Evolutionary conservation across 2,888 invertebrate genomes (phyloP), one percentile per base, ranked within the genome.

Genomic region (Asteroscopus sphinx): DNA sequence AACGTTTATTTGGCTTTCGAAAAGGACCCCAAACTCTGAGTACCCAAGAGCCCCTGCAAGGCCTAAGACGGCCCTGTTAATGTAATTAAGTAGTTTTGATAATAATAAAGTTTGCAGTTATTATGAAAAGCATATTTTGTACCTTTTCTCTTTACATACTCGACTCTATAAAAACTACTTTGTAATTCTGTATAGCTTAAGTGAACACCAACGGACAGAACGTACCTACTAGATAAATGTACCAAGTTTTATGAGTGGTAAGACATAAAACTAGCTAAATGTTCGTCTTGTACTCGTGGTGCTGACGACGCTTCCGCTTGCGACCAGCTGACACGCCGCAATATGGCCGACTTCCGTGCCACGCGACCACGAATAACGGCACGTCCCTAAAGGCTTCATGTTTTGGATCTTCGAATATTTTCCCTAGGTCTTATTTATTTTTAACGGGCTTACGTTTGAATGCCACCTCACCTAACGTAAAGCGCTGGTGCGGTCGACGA

Each of bases 181-280:
- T 58, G 54, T 72, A 58, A 57, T 68, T 42, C 42, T 68, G 33
- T 54, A 58, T 56, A 45, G 42, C n/a, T 54, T 70, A 68, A 68
- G 66, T 65, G 71, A 65, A 68, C 66, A 65, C 41, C 37, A 47
- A 74, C 68, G 74, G 51, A 68, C 68, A 65, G 68, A 73, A 65
- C 67, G 71, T 71, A 81, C 67, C 70, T 71, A 81, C 67, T 73
- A 77, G 77, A 80, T 68, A 81, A 80, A 81, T 70, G 75, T 76
- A 80, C 73, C 59, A 77, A 80, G 79, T 87, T 90, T 89, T 87
- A 87, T 81, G 85, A 84, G 84, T 81, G 79, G 81, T 78, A 79
- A 81, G 82, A 85, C 81, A 83, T 87, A 88, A 87, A 90, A 87
- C 77, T 76, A 77, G 81, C 77, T 81, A 81, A 82, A 85, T 77